phyloP scores from a whole-genome alignment of 2,113 vertebrate genomes.

The Neotoma lepida region DNA sequence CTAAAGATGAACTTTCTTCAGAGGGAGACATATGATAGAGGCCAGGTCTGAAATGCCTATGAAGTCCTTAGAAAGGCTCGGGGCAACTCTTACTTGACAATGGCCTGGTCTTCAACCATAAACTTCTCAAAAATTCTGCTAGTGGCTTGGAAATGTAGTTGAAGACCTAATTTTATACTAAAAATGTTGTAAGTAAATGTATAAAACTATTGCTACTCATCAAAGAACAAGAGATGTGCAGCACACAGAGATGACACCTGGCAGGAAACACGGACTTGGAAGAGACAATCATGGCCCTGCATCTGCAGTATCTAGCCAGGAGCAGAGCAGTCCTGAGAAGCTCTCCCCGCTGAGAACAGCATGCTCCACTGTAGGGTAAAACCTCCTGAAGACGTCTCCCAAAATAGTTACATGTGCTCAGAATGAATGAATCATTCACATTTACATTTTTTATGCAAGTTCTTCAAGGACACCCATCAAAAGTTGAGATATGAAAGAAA shows the following conservation, averaged over 20 bases:
- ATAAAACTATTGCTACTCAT: not conserved
- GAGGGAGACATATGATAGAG: not conserved
- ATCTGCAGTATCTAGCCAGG: conserved; percentile 57
- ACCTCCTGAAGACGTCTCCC: conserved; percentile 62
- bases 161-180: not conserved
- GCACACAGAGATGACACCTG: not conserved
- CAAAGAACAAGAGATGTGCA: not conserved
- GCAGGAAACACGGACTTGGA: not conserved
- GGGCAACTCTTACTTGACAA: not conserved
- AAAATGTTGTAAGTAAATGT: not conserved
- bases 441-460: conserved; percentile 79
- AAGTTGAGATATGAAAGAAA: conserved; percentile 78
- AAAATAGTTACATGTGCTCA: conserved; percentile 73
- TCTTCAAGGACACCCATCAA: conserved; percentile 75
- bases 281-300: not conserved
- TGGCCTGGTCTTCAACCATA: not conserved
- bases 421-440: conserved; percentile 83
- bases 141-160: conserved; percentile 9
- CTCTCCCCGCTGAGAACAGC: conserved; percentile 52
- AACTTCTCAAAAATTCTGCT: not conserved
- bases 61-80: not conserved
- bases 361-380: conserved; percentile 59
- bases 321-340: conserved; percentile 48
- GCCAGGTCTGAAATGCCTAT: not conserved
- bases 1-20: not conserved